Conservation (phyloP, 2,797 vertebrate genomes). For the Numenius phaeopus region DNA sequence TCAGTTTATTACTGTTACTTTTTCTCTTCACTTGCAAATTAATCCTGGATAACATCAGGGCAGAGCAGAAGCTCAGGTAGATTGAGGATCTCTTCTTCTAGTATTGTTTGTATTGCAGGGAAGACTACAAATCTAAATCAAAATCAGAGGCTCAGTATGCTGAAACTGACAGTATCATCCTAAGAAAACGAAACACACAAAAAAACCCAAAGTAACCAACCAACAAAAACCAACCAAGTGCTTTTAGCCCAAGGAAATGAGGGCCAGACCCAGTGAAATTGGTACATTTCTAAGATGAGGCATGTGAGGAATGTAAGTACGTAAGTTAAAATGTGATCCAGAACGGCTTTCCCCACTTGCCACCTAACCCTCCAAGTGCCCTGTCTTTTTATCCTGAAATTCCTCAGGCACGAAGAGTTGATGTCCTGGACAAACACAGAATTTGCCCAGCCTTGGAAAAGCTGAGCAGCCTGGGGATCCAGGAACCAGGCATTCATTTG, state of each 20-base stretch:
- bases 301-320: not conserved
- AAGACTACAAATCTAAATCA: not conserved
- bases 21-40: slow-evolving; percentile 73
- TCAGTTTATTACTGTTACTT: slow-evolving; percentile 76
- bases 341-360: not conserved
- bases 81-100: not conserved
- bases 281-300: not conserved
- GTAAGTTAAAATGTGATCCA: not conserved
- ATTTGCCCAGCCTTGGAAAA: not conserved
- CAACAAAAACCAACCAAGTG: not conserved
- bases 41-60: slow-evolving; percentile 55
- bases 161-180: not conserved
- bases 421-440: not conserved
- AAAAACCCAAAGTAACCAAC: not conserved
- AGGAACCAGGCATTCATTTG: not conserved
- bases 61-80: slow-evolving; percentile 55
- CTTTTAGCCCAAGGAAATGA: not conserved
- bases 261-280: not conserved
- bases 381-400: not conserved
- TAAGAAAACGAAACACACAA: not conserved
- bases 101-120: not conserved
- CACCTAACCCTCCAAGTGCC: not conserved
- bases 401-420: not conserved
- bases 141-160: not conserved
- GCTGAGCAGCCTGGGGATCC: not conserved